Evolutionary conservation across 2,797 vertebrate species (phyloP), one percentile per base, ranked within the genome.

Genomic region (Tapera naevia): DNA sequence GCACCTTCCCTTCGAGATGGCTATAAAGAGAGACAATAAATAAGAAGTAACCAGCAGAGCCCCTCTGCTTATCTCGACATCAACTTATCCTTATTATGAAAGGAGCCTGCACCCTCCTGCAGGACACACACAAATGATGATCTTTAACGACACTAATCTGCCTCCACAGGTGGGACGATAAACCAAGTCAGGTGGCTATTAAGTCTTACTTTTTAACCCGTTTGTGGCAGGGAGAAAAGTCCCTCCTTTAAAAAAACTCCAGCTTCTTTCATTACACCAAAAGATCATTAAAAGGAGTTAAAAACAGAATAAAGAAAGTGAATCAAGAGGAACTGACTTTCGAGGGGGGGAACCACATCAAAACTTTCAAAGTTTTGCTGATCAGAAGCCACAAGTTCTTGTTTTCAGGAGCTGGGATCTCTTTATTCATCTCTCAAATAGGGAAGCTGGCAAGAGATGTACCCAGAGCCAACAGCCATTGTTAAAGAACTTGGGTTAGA

Each of bases 71-170:
- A 98, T 98, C 98, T 80, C 93, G 51, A 64, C 97, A 98, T 97
- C 98, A 98, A 96, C 95, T 98, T 98, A 98, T 98, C 98, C 98
- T 97, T 97, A 98, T 96, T 98, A 98, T 98, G 98, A 98, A 97
- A 97, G 97, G 71, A 95, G 90, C 8, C 93, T 96, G 96, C 94
- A 81, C 97, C 98, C 96, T 96, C 73, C 58, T 92, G 51, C 86
- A 96, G 94, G 94, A 97, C 90, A 96, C 94, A 95, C 73, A 96
- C 94, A 95, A 94, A 85, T 78, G 88, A 95, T 91, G 80, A 75
- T 97, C 95, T 97, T 97, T 98, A 97, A 97, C 87, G 57, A 95
- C 94, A 96, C 96, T 93, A 95, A 98, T 97, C 97, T 98, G 92
- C 66, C 87, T 96, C 95, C 94, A 94, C 95, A 97, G 96, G 95